Base-by-base conservation (phyloP, 2,113 vertebrate genomes). In the Oreochromis spilurus region DNA sequence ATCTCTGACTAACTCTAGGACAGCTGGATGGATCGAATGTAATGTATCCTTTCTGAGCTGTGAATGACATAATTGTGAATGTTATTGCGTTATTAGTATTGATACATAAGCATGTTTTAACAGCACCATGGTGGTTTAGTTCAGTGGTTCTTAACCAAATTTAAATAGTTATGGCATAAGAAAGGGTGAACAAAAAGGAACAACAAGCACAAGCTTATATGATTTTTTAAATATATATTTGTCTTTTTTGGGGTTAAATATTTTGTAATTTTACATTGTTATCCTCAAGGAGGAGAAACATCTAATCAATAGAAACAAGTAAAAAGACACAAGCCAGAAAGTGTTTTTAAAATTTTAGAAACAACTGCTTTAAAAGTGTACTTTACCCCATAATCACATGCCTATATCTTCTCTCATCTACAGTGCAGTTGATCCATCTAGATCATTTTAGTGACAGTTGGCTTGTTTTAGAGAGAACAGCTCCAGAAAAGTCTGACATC, bases 151-250 rank as follows among this genome's bases (percentile, higher is more conserved):
- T 24, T 72, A 72, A 45, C 21, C 67, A 29, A 75, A 75, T 48
- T 9, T 48, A 75, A 75, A 75, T 45, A 75, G 21, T 19, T 45
- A 45, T 26, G 21, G 3, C 21, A 45, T 72, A 26, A 26, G 40
- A 45, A 26, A 17, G 13, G 13, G 21, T 2, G 13, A 10, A 7
- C 21, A 45, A 72, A 43, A 72, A 17, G 21, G 1, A 72, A 72
- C 13, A 45, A 26, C 0, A 17, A 65, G 34, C 60, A 65, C 60
- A 65, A 38, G 17, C n/a, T 65, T 65, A 65, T 38, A 65, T 36
- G 31, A n/a, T 65, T 65, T 0, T 62, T 36, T 6, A 1, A 62
- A n/a, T 4, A 65, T 12, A 38, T 3, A 38, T n/a, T 17, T 72
- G 13, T 17, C 12, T 72, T 26, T 11, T 29, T 48, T 75, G 29